A percentile compares a stretch with the other conserved stretches of the same genome.
Evolutionary conservation across 2,113 vertebrate genomes (phyloP).

Genomic region (Romanogobio albipinnatus): DNA sequence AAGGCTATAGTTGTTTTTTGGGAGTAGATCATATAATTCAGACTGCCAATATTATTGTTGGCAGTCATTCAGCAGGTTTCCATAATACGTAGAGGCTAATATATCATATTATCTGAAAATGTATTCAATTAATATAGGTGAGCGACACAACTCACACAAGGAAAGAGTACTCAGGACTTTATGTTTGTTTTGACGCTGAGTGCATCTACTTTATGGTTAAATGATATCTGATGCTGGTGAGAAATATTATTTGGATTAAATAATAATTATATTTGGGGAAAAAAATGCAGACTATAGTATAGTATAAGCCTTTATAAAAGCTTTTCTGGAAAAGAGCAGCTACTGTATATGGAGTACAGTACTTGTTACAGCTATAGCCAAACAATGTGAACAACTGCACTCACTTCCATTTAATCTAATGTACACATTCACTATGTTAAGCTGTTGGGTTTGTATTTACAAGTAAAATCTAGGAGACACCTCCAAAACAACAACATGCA

Average conservation of each 20-base stretch:
- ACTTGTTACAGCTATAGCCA: neutral
- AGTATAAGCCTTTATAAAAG: neutral
- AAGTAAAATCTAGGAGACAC: conserved; percentile 8
- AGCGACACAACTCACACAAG: neutral
- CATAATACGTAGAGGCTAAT: neutral
- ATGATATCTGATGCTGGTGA: too few species aligned
- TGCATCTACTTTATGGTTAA: neutral
- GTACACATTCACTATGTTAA: neutral
- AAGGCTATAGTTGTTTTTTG: neutral
- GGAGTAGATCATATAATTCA: neutral
- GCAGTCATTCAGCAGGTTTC: neutral
- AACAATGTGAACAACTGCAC: neutral
- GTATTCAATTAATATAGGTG: neutral
- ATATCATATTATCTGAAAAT: neutral
- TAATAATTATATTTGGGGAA: neutral
- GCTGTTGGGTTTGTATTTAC: neutral
- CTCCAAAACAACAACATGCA: neutral
- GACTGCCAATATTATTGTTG: neutral
- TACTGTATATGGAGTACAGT: neutral
- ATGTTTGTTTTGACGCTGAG: neutral
- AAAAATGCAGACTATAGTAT: neutral
- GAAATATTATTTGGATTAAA: neutral
- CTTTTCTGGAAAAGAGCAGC: neutral
- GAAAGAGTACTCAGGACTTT: neutral
- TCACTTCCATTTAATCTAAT: neutral